Evolutionary conservation across 2,113 vertebrate genomes (phyloP), one percentile per base, ranked within the genome.

Genomic region (Gavialis gangeticus): DNA sequence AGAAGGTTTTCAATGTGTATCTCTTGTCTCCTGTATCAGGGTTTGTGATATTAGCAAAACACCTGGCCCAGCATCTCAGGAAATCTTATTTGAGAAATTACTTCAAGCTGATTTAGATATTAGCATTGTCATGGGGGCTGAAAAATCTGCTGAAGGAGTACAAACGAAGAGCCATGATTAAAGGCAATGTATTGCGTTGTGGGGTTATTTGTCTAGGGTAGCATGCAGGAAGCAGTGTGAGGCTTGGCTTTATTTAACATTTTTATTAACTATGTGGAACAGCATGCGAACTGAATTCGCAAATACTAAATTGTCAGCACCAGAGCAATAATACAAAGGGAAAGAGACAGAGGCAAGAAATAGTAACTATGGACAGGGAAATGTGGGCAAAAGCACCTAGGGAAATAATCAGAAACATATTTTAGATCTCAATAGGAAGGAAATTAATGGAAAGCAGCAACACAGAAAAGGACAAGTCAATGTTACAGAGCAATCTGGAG

Each of bases 221-320:
- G 0, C 1, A 1, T 4, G 8, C 58, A 83, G 67, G 15, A 78
- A 22, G 14, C 8, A 69, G n/a, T 0, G 0, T 0, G 6, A 54
- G 54, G 4, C 62, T 60, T 34, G 64, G 55, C n/a, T 84, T 63
- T 54, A 63, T 69, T 75, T n/a, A 76, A 37, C 22, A 13, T 63
- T 83, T 86, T 86, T 71, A 55, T 64, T 71, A 71, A 54, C 21
- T 7, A 46, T 2, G 27, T 17, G 82, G 82, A 69, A 75, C 22
- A 76, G 25, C 5, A 7, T 1, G 3, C 30, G 37, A 66, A 46
- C 22, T 25, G 56, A 82, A 82, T 28, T 19, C 21, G 58, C 77
- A 24, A 88, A 62, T 24, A 55, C 30, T 0, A 0, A 56, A 73
- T 73, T 1, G 0, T 16, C 64, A 75, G 54, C 30, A 59, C 4